These are phyloP conservation scores for Adineta ricciae DNA, from an alignment of 2,888 invertebrate genomes.

Conservation along the genomic window DNA sequence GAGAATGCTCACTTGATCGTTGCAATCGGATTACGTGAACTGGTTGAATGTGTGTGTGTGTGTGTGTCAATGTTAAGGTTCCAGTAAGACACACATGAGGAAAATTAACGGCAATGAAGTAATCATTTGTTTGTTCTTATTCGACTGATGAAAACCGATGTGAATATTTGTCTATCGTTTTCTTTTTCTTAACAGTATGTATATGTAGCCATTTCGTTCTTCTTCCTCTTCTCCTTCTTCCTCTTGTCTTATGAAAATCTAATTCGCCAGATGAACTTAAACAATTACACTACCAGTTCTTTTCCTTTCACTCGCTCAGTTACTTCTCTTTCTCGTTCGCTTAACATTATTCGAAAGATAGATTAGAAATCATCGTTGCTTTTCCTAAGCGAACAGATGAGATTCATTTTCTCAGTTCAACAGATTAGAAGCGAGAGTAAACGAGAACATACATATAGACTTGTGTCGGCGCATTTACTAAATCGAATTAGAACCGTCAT, in stretches of 20 bases:
- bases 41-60: too few relatives aligned
- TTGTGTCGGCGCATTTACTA: not conserved
- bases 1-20: not conserved
- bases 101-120: not conserved
- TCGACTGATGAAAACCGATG: not conserved
- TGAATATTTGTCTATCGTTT: not conserved
- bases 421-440: not conserved
- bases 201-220: not conserved
- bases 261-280: slow-evolving; percentile 5
- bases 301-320: not conserved
- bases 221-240: not conserved
- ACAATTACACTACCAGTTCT: slow-evolving; percentile 4
- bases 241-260: not conserved
- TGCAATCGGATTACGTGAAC: not conserved
- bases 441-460: not conserved
- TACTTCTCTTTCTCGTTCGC: slow-evolving; percentile 5
- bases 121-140: not conserved
- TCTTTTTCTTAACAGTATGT: not conserved
- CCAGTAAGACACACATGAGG: not conserved
- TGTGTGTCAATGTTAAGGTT: not conserved
- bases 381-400: slow-evolving; percentile 10
- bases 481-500: not conserved
- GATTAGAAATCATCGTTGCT: not conserved
- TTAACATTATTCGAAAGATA: not conserved
- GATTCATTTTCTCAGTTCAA: not conserved